Conservation (phyloP, 2,113 vertebrate species). For the Alouatta palliata region DNA sequence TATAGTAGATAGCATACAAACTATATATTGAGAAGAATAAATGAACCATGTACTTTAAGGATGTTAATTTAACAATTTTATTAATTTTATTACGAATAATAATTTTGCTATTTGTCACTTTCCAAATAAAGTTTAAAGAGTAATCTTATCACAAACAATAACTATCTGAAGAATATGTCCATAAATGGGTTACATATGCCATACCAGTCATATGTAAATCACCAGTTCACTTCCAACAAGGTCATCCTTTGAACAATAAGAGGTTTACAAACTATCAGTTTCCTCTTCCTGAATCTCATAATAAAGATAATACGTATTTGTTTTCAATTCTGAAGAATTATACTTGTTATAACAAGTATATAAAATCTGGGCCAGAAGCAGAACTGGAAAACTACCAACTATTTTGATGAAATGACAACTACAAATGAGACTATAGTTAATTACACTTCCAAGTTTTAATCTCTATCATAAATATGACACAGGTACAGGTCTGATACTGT, state of each 20-base stretch:
- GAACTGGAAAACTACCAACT: constrained; percentile 74
- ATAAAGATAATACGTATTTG: constrained; percentile 16
- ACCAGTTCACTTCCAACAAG: not conserved
- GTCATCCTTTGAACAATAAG: rapidly evolving
- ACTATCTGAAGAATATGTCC: not conserved
- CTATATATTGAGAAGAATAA: not conserved
- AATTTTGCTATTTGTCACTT: not conserved
- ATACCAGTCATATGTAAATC: not conserved
- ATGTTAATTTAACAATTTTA: not conserved
- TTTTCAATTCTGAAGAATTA: constrained; percentile 13
- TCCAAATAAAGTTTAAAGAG: not conserved
- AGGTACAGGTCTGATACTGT: constrained; percentile 60
- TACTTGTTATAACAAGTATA: constrained; percentile 67
- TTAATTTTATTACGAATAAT: not conserved
- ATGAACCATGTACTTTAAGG: not conserved
- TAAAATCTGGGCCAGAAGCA: constrained; percentile 59
- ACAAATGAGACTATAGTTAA: constrained; percentile 75
- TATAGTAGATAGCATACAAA: not conserved
- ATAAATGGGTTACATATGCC: not conserved
- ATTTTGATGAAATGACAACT: constrained; percentile 65
- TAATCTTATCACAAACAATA: not conserved
- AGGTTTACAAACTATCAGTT: not conserved
- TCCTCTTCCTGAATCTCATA: not conserved
- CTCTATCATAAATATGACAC: constrained; percentile 66
- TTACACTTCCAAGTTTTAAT: constrained; percentile 71